These are phyloP conservation scores for Pangasius djambal DNA, from an alignment of 2,797 vertebrate genomes.

Conservation along the genomic window DNA sequence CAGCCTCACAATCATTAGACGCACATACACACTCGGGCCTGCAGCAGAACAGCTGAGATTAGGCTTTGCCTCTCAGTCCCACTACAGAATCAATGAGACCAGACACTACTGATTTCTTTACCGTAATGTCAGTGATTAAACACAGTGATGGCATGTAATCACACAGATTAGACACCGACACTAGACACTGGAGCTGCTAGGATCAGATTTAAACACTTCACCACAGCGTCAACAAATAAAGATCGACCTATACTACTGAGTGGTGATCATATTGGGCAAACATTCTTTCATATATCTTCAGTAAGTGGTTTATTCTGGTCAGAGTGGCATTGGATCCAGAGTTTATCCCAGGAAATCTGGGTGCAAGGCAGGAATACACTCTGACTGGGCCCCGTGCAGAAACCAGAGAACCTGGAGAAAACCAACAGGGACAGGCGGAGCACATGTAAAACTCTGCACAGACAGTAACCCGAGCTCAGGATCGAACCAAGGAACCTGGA, in stretches of 20 bases:
- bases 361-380: background rate
- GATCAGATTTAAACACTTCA: slow-evolving; percentile 29
- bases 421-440: background rate
- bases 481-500: background rate
- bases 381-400: background rate
- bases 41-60: slow-evolving; percentile 7
- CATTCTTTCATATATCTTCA: background rate
- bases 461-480: background rate
- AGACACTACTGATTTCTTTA: slow-evolving; percentile 10
- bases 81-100: slow-evolving; percentile 15
- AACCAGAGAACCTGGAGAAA: background rate
- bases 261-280: background rate
- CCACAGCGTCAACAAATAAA: background rate
- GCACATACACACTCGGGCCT: slow-evolving; percentile 22
- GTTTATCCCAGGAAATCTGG: background rate
- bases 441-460: background rate
- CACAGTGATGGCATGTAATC: background rate
- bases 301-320: background rate
- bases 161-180: slow-evolving; percentile 18
- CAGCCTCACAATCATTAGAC: slow-evolving; percentile 49
- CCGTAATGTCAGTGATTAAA: slow-evolving; percentile 36
- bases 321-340: background rate
- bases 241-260: background rate
- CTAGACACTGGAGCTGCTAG: background rate
- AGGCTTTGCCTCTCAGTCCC: slow-evolving; percentile 12